Percentiles rank a stretch among this genome's conserved stretches.
Evolutionary conservation across 2,888 invertebrate genomes (phyloP).

Genomic region (Malthinus flaveolus): DNA sequence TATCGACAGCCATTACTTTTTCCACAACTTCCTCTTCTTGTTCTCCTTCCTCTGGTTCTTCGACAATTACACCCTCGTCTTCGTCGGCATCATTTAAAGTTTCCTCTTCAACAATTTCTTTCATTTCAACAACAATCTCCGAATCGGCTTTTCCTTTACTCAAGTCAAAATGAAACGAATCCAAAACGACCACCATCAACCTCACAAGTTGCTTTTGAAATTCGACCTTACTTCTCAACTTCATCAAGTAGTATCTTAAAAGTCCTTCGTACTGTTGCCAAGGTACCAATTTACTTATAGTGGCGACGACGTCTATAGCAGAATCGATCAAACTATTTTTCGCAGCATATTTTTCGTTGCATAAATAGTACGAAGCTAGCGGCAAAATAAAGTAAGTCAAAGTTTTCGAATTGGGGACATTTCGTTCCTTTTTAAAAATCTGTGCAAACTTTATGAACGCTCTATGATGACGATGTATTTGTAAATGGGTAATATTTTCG

Average conservation of each 20-base stretch:
- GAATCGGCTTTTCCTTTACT: constrained; percentile 58
- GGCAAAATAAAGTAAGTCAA: constrained; percentile 87
- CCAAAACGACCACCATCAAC: constrained; percentile 76
- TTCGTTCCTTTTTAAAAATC: constrained; percentile 63
- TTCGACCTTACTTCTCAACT: constrained; percentile 71
- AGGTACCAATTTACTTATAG: constrained; percentile 75
- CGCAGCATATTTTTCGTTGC: constrained; percentile 73
- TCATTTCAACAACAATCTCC: constrained; percentile 10
- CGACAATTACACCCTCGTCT: constrained; percentile 35
- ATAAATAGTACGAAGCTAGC: constrained; percentile 77
- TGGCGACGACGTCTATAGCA: constrained; percentile 79
- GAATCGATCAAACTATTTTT: constrained; percentile 84
- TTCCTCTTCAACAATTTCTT: constrained; percentile 35
- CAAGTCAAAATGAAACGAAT: constrained; percentile 91
- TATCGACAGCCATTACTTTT: constrained; percentile 46
- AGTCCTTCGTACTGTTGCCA: constrained; percentile 90
- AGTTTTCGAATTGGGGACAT: constrained; percentile 68
- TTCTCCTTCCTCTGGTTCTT: constrained; percentile 43
- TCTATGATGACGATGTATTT: constrained; percentile 82
- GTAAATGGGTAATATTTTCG: constrained; percentile 87
- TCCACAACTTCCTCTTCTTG: constrained; percentile 35
- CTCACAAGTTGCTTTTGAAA: constrained; percentile 84
- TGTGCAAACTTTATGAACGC: constrained; percentile 78
- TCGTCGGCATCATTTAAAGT: constrained; percentile 40
- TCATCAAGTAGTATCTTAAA: constrained; percentile 77